A percentile compares a stretch with the other conserved stretches of the same genome.
These are phyloP conservation scores for Mormyrus hasselquistii DNA, from an alignment of 2,797 vertebrate genomes.

Conservation along the genomic window DNA sequence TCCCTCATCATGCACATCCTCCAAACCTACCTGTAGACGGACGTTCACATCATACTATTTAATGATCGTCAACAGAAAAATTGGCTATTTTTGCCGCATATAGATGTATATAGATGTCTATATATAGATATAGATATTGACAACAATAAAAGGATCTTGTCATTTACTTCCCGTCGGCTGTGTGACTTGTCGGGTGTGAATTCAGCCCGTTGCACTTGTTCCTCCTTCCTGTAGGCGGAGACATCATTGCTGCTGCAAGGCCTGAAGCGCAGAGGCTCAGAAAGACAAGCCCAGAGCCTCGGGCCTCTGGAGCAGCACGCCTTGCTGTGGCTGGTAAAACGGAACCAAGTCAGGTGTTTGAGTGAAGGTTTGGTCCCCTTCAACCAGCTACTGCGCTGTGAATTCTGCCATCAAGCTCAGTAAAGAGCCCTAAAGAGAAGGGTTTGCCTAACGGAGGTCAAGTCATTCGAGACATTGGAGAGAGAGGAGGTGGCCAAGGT, in stretches of 20 bases:
- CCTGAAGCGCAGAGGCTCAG: neutral
- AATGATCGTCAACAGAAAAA: neutral
- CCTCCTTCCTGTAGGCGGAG: conserved; percentile 3
- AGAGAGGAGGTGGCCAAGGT: neutral
- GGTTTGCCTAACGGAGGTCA: neutral
- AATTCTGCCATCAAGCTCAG: conserved; percentile 56
- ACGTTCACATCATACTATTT: neutral
- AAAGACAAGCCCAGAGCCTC: neutral
- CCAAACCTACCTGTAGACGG: neutral
- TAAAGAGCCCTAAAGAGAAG: neutral
- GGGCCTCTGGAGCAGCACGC: conserved; percentile 62
- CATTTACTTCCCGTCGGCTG: neutral
- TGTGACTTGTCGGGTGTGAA: neutral
- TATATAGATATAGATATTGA: neutral
- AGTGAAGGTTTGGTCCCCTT: conserved; percentile 99
- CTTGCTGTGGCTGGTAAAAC: conserved; percentile 99
- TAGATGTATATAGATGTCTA: too few species aligned
- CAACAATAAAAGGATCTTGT: neutral
- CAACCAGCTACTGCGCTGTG: conserved; percentile 97
- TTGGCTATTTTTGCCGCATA: neutral
- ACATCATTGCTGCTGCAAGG: neutral
- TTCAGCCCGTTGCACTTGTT: neutral
- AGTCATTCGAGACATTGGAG: neutral
- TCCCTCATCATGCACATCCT: neutral
- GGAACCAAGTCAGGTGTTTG: conserved; percentile 99